These are phyloP conservation scores for Melanotaenia pygmaea DNA, from an alignment of 2,797 vertebrate genomes.

Conservation along the genomic window DNA sequence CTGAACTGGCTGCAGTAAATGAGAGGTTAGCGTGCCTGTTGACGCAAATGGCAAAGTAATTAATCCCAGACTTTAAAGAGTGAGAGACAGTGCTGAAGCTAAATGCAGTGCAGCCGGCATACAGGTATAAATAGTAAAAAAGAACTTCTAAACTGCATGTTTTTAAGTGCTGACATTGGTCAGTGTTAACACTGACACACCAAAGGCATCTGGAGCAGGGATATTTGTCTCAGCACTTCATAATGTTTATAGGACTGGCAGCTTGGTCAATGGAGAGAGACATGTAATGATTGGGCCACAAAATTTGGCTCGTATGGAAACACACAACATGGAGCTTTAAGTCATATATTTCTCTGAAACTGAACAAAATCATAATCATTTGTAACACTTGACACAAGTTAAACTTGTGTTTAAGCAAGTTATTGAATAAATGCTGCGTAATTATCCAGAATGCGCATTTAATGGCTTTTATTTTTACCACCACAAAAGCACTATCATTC, in stretches of 20 bases:
- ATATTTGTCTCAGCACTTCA: constrained; percentile 46
- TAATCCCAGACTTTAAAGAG: constrained; percentile 70
- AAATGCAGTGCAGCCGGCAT: neutral
- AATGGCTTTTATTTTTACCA: neutral
- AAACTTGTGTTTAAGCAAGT: neutral
- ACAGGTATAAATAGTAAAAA: constrained; percentile 61
- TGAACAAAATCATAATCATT: neutral
- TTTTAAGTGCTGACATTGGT: constrained; percentile 61
- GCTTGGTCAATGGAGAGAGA: constrained; percentile 20
- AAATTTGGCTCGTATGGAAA: constrained; percentile 18
- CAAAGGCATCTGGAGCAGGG: constrained; percentile 33
- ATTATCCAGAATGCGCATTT: neutral
- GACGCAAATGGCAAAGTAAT: constrained; percentile 74
- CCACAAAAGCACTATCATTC: neutral
- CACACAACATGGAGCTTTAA: constrained; percentile 13
- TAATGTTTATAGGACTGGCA: constrained; percentile 52
- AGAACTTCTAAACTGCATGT: constrained; percentile 64
- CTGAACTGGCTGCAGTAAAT: constrained; percentile 67
- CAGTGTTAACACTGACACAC: constrained; percentile 57
- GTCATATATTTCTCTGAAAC: neutral
- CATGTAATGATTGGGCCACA: constrained; percentile 36
- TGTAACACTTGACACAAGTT: neutral
- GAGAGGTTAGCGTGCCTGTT: constrained; percentile 69
- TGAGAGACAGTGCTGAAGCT: neutral
- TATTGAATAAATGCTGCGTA: neutral